These are phyloP conservation scores for Lysandra coridon DNA, from an alignment of 2,888 invertebrate genomes.

Conservation along the genomic window DNA sequence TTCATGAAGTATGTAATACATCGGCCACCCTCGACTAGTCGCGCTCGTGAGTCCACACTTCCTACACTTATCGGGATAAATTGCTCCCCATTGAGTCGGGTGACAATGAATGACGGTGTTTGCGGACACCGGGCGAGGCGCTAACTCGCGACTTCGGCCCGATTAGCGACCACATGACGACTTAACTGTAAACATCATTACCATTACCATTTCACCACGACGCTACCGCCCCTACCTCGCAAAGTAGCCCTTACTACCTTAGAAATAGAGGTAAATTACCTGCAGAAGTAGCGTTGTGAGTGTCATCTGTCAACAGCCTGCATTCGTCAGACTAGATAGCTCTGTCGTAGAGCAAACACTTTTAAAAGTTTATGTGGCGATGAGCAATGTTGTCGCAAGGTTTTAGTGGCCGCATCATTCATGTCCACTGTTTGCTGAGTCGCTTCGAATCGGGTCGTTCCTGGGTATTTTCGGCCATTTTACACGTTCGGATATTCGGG, in stretches of 20 bases:
- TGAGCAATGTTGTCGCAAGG: constrained; percentile 73
- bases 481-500: constrained; percentile 25
- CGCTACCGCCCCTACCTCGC: constrained; percentile 36
- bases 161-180: constrained; percentile 74
- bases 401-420: constrained; percentile 75
- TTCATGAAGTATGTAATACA: not conserved
- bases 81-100: constrained; percentile 60
- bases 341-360: constrained; percentile 74
- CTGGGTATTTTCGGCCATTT: constrained; percentile 57
- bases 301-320: constrained; percentile 58
- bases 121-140: constrained; percentile 78
- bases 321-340: constrained; percentile 68
- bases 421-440: constrained; percentile 61
- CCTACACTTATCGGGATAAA: constrained; percentile 50
- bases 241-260: constrained; percentile 46
- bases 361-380: constrained; percentile 75
- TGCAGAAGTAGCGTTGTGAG: constrained; percentile 39
- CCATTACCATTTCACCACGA: constrained; percentile 56
- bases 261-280: constrained; percentile 40
- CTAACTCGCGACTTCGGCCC: constrained; percentile 71
- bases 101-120: constrained; percentile 75
- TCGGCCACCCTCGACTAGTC: constrained; percentile 41
- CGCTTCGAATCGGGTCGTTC: constrained; percentile 64
- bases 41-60: constrained; percentile 41
- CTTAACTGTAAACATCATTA: constrained; percentile 78